Evolutionary conservation across 2,888 invertebrate genomes (phyloP), one percentile per base, ranked within the genome.

Genomic region (Chesias legatella): DNA sequence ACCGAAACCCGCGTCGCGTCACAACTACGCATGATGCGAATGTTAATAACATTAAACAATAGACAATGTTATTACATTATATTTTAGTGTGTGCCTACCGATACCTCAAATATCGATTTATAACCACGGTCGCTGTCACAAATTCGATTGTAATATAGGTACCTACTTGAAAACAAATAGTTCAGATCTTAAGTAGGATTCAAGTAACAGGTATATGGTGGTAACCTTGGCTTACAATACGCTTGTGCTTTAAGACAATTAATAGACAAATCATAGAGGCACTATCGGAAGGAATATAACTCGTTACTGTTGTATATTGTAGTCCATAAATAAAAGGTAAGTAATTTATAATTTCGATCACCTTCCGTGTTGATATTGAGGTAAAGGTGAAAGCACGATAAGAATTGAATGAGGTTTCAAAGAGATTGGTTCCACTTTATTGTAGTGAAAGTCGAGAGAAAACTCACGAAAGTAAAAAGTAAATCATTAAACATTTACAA

Each of bases 1-100:
- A 55, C 52, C 36, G 42, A 39, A 45, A 40, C 51, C 43, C 23
- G 57, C 66, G 59, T 63, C 63, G 65, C 57, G 46, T 49, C 42
- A 55, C 46, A 54, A 43, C 42, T 49, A 51, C 51, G 63, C 72
- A 71, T 73, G 72, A 41, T 43, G 27, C 28, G 68, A 65, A 56
- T 74, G 48, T 51, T 43, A 67, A 69, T 60, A 38, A 41, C 38
- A 35, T 45, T 54, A 61, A 46, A 72, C 67, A 71, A 72, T 67
- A 65, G 59, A 59, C 59, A 56, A 65, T 67, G 13, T 17, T 17
- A 60, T 58, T 54, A 43, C 43, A 57, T 56, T 58, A 55, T 48
- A 55, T 45, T 53, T 50, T 43, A 53, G 51, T 38, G 33, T 44
- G 28, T 26, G 20, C 33, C 35, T 53, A n/a, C n/a, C n/a, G n/a